phyloP scores from a whole-genome alignment of 2,888 invertebrate genomes.

The Spisula subtruncata region DNA sequence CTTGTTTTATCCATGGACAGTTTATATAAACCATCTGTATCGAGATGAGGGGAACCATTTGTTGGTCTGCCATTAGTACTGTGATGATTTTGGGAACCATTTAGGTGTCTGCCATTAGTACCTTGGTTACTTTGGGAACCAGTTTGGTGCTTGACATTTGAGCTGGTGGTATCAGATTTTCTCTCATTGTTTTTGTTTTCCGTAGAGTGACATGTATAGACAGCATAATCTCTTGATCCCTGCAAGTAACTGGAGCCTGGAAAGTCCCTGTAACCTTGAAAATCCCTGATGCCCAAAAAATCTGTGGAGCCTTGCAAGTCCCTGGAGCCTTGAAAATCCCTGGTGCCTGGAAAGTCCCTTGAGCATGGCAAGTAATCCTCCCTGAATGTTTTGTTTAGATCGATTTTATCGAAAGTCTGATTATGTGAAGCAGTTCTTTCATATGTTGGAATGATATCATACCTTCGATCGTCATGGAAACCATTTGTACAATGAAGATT shows the following conservation, averaged over 20 bases:
- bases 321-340: too few species aligned
- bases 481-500: slow-evolving; percentile 57
- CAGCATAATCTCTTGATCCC: background rate
- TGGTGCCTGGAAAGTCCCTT: background rate
- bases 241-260: too few species aligned
- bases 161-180: background rate
- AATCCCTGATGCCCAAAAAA: too few species aligned
- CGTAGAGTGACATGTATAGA: slow-evolving; percentile 5
- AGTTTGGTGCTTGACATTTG: background rate
- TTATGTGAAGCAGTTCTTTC: background rate
- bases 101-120: background rate
- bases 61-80: background rate
- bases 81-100: background rate
- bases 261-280: too few species aligned
- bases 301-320: too few species aligned
- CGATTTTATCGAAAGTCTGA: slow-evolving; percentile 41
- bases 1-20: background rate
- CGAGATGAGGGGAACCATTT: background rate
- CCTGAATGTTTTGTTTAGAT: slow-evolving; percentile 25
- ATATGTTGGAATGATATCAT: background rate
- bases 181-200: background rate
- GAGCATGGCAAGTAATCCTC: background rate
- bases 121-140: background rate
- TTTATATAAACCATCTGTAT: slow-evolving; percentile 33
- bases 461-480: background rate